phyloP scores from a whole-genome alignment of 2,797 vertebrate species.

The Falco concolor region DNA sequence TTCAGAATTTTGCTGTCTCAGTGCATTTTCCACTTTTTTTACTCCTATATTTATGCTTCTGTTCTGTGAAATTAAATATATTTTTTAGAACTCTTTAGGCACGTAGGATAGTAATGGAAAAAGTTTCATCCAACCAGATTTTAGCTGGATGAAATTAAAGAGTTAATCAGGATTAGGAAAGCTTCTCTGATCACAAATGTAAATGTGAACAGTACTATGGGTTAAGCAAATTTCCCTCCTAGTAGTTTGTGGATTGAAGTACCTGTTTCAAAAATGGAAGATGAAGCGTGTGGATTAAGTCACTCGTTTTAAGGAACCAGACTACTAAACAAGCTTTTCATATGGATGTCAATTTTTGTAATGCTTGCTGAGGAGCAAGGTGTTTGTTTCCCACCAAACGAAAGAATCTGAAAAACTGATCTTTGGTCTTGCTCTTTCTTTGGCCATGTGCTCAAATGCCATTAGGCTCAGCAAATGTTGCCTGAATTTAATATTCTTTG shows the following conservation, averaged over 20 bases:
- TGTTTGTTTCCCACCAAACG: background rate
- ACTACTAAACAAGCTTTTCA: background rate
- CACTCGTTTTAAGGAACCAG: background rate
- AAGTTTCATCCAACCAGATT: background rate
- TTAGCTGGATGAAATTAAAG: background rate
- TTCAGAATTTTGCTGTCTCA: background rate
- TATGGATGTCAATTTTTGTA: background rate
- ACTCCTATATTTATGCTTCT: background rate
- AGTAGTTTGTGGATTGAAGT: background rate
- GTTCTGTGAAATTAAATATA: background rate
- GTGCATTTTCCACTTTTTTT: background rate
- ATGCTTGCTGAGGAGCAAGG: background rate
- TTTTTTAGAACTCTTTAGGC: background rate
- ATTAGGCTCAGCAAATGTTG: background rate
- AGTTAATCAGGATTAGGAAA: background rate
- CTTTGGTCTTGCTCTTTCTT: background rate
- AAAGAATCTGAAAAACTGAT: background rate
- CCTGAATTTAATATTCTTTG: conserved; percentile 14
- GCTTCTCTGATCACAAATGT: background rate
- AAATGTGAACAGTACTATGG: background rate
- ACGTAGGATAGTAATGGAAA: background rate
- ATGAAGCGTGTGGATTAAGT: background rate
- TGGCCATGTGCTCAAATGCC: background rate
- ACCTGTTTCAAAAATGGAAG: background rate
- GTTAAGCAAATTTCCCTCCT: background rate